phyloP scores from a whole-genome alignment of 1,140 invertebrate genomes.

The Arctopsyche grandis region DNA sequence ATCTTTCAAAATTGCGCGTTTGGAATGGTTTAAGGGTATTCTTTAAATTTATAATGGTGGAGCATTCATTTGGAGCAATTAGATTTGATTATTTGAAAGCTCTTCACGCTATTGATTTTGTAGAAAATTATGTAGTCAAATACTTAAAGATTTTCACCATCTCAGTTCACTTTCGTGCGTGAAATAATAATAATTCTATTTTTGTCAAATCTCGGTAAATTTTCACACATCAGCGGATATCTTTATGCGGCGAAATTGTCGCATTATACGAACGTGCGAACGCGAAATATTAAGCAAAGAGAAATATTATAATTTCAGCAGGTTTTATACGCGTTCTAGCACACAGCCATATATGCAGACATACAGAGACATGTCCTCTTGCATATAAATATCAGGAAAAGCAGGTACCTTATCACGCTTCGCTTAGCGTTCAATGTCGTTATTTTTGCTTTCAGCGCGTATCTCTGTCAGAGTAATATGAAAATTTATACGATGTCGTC shows the following conservation, averaged over 20 bases:
- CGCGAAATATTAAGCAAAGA: conserved; percentile 8
- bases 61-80: too few relatives aligned
- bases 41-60: too few relatives aligned
- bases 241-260: neutral
- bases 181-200: too few relatives aligned
- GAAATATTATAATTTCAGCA: conserved; percentile 25
- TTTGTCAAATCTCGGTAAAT: neutral
- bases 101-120: too few relatives aligned
- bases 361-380: too few relatives aligned
- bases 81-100: too few relatives aligned
- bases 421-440: conserved; percentile 30
- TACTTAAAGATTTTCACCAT: too few relatives aligned
- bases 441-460: conserved; percentile 30
- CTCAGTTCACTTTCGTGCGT: too few relatives aligned
- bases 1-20: too few relatives aligned
- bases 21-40: too few relatives aligned
- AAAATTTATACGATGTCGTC: conserved; percentile 33
- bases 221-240: neutral
- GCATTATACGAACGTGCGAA: neutral
- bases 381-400: too few relatives aligned
- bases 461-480: conserved; percentile 30
- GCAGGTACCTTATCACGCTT: conserved; percentile 16
- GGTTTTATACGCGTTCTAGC: neutral
- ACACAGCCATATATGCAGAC: neutral
- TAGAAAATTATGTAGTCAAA: too few relatives aligned